Conservation (phyloP, 2,113 vertebrate genomes). For the Rhinoptilus africanus region DNA sequence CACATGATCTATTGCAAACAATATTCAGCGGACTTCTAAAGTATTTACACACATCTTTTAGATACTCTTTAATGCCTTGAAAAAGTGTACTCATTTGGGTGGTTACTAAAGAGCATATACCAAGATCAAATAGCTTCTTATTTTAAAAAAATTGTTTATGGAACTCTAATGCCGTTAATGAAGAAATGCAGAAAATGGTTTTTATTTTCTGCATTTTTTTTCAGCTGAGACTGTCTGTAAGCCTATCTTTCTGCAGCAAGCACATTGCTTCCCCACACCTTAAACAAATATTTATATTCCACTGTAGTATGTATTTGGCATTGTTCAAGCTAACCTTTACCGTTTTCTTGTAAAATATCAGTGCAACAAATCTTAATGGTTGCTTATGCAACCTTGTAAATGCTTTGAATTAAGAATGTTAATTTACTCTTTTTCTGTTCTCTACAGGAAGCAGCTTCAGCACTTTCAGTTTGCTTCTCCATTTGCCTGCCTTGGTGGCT, state of each 20-base stretch:
- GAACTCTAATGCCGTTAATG: neutral
- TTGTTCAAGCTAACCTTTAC: neutral
- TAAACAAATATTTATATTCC: constrained; percentile 23
- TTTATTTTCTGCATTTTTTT: neutral
- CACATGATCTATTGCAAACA: constrained; percentile 30
- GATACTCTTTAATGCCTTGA: neutral
- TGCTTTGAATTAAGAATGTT: neutral
- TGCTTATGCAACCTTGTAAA: neutral
- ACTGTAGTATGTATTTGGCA: neutral
- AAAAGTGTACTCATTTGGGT: neutral
- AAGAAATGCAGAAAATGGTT: neutral
- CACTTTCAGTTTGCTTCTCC: neutral
- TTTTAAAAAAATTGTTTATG: neutral
- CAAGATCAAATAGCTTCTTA: neutral
- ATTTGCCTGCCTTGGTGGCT: neutral
- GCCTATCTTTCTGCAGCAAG: neutral
- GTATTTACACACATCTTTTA: neutral
- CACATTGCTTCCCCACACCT: neutral
- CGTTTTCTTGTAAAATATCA: neutral
- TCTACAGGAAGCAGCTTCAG: neutral
- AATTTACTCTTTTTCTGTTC: neutral
- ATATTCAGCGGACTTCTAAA: neutral
- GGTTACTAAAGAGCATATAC: neutral
- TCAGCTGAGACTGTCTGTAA: neutral
- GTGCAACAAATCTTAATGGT: neutral